Evolutionary conservation across 1,140 invertebrate species (phyloP).

Genomic region (Pogonomyrmex californicus): DNA sequence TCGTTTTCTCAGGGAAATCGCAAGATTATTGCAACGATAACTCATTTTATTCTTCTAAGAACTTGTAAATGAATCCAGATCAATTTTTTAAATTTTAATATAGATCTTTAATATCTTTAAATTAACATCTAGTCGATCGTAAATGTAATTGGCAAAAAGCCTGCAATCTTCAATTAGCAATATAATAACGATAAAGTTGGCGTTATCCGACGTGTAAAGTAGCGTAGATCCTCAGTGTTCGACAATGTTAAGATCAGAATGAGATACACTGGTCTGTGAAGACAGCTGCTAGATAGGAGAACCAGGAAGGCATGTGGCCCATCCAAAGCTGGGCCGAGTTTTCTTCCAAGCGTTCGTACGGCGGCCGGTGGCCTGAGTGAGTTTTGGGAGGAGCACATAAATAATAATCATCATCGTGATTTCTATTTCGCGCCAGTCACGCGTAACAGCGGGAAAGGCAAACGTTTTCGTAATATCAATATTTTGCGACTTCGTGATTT

Average conservation of each 20-base stretch:
- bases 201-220: slow-evolving; percentile 18
- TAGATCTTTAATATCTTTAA: neutral
- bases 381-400: slow-evolving; percentile 28
- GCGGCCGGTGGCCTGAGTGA: slow-evolving; percentile 17
- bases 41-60: neutral
- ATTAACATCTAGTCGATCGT: neutral
- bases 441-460: neutral
- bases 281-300: slow-evolving; percentile 80
- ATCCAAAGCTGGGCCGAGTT: slow-evolving; percentile 48
- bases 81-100: neutral
- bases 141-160: neutral
- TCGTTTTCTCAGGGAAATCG: neutral
- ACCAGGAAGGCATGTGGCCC: slow-evolving; percentile 73
- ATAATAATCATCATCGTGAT: slow-evolving; percentile 38
- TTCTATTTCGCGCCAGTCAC: slow-evolving; percentile 13
- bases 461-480: slow-evolving; percentile 14
- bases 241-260: slow-evolving; percentile 44
- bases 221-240: neutral
- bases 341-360: slow-evolving; percentile 59
- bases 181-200: neutral
- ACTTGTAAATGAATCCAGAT: neutral
- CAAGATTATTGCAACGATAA: neutral
- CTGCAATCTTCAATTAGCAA: neutral
- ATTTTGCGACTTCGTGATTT: too few relatives aligned
- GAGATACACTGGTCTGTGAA: slow-evolving; percentile 60